These are phyloP conservation scores for Nomada fabriciana DNA, from an alignment of 2,888 invertebrate species.

Conservation along the genomic window DNA sequence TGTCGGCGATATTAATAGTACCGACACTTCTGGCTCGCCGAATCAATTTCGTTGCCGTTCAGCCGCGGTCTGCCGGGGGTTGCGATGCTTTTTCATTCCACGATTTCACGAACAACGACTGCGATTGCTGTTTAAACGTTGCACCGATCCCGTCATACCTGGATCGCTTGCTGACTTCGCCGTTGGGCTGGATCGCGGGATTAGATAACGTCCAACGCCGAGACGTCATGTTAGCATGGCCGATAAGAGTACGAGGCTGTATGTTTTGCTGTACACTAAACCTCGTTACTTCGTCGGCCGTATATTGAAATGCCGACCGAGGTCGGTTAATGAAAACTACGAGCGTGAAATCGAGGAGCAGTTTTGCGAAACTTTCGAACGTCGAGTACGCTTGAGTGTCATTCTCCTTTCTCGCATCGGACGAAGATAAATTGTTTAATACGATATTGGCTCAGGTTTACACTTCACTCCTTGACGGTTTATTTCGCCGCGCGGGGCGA, in stretches of 20 bases:
- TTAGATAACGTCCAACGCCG: neutral
- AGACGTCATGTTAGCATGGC: neutral
- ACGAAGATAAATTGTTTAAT: neutral
- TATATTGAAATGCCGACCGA: neutral
- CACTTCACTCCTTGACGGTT: neutral
- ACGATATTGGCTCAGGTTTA: neutral
- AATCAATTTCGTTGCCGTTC: conserved; percentile 33
- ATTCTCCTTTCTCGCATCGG: neutral
- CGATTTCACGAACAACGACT: neutral
- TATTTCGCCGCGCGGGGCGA: neutral
- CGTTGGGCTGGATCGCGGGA: neutral
- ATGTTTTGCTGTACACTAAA: neutral
- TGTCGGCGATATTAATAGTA: conserved; percentile 58
- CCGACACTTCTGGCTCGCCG: conserved; percentile 22
- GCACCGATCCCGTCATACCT: neutral
- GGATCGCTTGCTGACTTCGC: neutral
- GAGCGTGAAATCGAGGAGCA: neutral
- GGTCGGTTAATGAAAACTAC: neutral
- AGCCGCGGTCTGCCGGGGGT: neutral
- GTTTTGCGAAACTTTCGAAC: neutral
- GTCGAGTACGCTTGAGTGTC: neutral
- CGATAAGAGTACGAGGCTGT: neutral
- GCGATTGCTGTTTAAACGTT: neutral
- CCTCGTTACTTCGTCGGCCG: neutral
- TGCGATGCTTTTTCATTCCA: neutral